Evolutionary conservation across 2,113 vertebrate genomes (phyloP), one percentile per base, ranked within the genome.

Genomic region (Sarotherodon lohbergeri): DNA sequence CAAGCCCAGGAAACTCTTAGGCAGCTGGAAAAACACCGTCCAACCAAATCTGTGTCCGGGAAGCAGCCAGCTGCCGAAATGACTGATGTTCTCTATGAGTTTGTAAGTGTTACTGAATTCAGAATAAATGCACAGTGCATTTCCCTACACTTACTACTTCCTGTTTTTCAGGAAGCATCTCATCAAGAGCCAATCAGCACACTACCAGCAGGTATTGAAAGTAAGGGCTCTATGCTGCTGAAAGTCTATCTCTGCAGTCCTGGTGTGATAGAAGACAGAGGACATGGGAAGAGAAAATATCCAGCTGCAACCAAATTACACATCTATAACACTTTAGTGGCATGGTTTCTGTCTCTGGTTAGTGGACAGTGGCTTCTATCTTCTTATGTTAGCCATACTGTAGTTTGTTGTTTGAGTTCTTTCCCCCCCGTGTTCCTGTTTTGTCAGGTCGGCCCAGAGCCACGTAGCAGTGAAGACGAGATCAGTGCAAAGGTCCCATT

Each of bases 291-390:
- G 11, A 85, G n/a, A 16, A 89, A 88, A 24, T 73, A 86, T 46
- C 1, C 24, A 61, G 24, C 90, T 57, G 91, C 84, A 87, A 81
- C 86, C 52, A 90, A 84, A 79, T 86, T 95, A 19, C 86, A 90
- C 73, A 85, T 93, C 81, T 97, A 95, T 93, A 94, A 95, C 84
- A 87, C 93, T 17, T 81, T 96, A 0, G 92, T 97, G 52, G 24
- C 93, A 0, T 97, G 96, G 97, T 95, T 96, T 46, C 87, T 97
- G 34, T 96, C 95, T 59, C 89, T 97, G 96, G 96, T 97, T 46
- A 95, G 96, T 96, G n/a, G 2, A 1, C 46, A 29, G 11, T 54
- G 24, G 43, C 5, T 56, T 32, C 4, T 88, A 1, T 76, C 6
- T 48, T 27, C 19, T n/a, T 22, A 24, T 19, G 5, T 68, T 19